Evolutionary conservation across 2,888 invertebrate genomes (phyloP).

Genomic region (Cinara cedri): DNA sequence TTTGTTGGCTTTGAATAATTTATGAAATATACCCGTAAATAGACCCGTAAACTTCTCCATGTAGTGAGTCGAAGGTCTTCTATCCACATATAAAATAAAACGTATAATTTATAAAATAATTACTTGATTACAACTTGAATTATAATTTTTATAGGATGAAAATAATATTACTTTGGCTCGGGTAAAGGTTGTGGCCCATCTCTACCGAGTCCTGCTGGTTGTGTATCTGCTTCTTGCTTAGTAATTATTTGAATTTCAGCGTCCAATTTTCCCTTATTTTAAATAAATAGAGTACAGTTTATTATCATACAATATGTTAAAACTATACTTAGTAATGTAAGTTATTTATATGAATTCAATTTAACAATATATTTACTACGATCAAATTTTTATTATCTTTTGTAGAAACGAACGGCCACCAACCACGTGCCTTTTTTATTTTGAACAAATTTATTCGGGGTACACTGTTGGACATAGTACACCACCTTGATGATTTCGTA

Average conservation of each 20-base stretch:
- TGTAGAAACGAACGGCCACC: slow-evolving; percentile 39
- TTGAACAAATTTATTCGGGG: slow-evolving; percentile 30
- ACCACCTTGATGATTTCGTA: not conserved
- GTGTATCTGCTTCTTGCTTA: slow-evolving; percentile 68
- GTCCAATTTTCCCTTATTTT: slow-evolving; percentile 70
- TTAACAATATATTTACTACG: slow-evolving; percentile 1
- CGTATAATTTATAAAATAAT: not conserved
- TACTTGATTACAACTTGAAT: too few relatives aligned
- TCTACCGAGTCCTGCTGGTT: slow-evolving; percentile 73
- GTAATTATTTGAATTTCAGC: slow-evolving; percentile 71
- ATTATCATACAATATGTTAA: not conserved
- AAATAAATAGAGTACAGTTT: not conserved
- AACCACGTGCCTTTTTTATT: slow-evolving; percentile 37
- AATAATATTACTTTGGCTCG: slow-evolving; percentile 66
- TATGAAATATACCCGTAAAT: not conserved
- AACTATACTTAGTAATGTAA: not conserved
- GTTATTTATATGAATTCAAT: not conserved
- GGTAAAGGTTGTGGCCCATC: slow-evolving; percentile 70
- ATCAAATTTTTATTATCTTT: slow-evolving; percentile 26
- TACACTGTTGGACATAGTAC: not conserved
- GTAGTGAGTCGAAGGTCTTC: slow-evolving; percentile 18
- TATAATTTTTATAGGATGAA: not conserved
- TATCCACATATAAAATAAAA: not conserved
- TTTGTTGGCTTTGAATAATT: slow-evolving; percentile 19
- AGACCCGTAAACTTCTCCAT: slow-evolving; percentile 1